Percentiles rank a stretch among this genome's conserved stretches.
phyloP scores from a whole-genome alignment of 2,888 invertebrate species.

The Noctua comes region DNA sequence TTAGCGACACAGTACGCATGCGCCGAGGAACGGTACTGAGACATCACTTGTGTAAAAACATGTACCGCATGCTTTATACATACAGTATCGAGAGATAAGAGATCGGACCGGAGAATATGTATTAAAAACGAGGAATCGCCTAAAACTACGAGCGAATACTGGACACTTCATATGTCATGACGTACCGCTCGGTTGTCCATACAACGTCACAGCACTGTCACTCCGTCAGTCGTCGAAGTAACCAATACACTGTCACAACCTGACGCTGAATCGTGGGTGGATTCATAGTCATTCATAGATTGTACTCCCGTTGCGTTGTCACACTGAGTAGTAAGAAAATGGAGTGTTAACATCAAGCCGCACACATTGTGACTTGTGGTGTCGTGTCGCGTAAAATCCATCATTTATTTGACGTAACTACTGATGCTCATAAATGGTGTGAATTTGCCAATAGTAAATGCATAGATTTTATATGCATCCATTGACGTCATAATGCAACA shows the following conservation, averaged over 20 bases:
- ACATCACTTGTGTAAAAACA: not conserved
- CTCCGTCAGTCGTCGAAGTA: too few species aligned
- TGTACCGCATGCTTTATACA: not conserved
- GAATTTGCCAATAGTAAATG: not conserved
- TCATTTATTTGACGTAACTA: not conserved
- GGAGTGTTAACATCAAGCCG: not conserved
- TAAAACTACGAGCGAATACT: not conserved
- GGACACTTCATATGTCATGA: not conserved
- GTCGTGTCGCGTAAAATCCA: not conserved
- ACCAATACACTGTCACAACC: not conserved
- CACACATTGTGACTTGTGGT: not conserved
- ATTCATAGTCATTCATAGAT: too few species aligned
- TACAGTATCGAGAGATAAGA: constrained; percentile 13
- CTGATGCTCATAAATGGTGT: not conserved
- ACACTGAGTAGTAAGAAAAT: not conserved
- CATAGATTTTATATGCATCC: not conserved
- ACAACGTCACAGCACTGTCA: not conserved
- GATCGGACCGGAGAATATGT: not conserved
- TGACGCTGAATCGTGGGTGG: not conserved
- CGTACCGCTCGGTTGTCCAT: not conserved
- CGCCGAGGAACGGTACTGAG: not conserved
- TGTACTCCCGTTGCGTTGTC: not conserved
- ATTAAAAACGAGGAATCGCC: not conserved
- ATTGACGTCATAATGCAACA: not conserved
- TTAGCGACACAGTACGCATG: not conserved